Evolutionary conservation across 2,797 vertebrate genomes (phyloP).

Genomic region (Mormyrus hasselquistii): DNA sequence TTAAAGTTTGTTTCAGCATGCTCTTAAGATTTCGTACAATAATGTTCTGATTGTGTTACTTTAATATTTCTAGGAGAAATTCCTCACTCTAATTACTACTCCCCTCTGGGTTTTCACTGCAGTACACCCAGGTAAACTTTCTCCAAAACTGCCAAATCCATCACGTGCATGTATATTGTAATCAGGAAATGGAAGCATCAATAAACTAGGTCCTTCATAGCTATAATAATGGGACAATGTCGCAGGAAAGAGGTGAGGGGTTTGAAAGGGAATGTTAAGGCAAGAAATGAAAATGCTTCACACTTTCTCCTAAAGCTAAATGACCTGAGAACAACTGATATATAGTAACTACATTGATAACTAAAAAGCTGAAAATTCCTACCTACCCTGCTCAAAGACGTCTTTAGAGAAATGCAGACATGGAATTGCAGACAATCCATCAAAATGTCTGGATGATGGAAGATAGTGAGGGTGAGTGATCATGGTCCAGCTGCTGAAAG

Average conservation of each 20-base stretch:
- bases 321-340: neutral
- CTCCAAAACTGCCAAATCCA: neutral
- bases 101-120: neutral
- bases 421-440: neutral
- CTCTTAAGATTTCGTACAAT: neutral
- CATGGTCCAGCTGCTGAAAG: neutral
- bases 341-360: neutral
- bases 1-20: neutral
- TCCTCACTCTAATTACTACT: neutral
- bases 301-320: neutral
- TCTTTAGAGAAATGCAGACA: neutral
- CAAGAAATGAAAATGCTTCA: neutral
- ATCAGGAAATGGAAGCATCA: neutral
- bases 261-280: neutral
- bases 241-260: neutral
- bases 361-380: neutral
- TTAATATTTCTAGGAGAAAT: neutral
- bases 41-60: neutral
- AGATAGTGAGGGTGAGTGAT: neutral
- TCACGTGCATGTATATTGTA: neutral
- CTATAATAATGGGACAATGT: neutral
- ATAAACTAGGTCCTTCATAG: neutral
- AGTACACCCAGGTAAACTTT: neutral
- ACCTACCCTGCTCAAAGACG: neutral
- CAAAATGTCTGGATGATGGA: slow-evolving; percentile 1